A percentile compares a stretch with the other conserved stretches of the same genome.
Evolutionary conservation across 1,140 invertebrate genomes (phyloP).

Genomic region (Listronotus bonariensis): DNA sequence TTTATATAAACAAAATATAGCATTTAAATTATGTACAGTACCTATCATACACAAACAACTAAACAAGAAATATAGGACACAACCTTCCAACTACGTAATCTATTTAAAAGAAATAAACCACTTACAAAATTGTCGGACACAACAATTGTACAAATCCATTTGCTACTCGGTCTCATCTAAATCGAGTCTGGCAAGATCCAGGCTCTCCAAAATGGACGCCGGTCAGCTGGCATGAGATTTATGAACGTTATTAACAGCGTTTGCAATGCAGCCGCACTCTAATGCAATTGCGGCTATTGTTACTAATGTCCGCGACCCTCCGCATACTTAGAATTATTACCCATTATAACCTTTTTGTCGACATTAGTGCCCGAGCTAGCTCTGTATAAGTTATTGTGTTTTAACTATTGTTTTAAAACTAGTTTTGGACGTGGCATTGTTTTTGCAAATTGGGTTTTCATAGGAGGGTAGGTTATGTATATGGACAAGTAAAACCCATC

Average conservation of each 20-base stretch:
- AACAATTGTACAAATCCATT: slow-evolving; percentile 4
- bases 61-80: too few relatives aligned
- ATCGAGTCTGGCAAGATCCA: not conserved
- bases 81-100: too few relatives aligned
- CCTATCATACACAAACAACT: too few relatives aligned
- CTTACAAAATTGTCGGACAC: not conserved
- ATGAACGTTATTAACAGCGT: slow-evolving; percentile 47
- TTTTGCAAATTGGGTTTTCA: slow-evolving; percentile 3
- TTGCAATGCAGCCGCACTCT: slow-evolving; percentile 43
- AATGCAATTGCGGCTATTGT: slow-evolving; percentile 47
- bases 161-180: too few relatives aligned
- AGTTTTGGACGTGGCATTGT: not conserved
- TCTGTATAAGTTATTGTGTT: slow-evolving; percentile 14
- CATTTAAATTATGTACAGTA: too few relatives aligned
- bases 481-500: too few relatives aligned
- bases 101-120: not conserved
- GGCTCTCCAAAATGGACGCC: slow-evolving; percentile 41
- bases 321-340: slow-evolving; percentile 44
- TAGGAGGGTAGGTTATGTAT: too few relatives aligned
- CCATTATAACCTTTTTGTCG: slow-evolving; percentile 26
- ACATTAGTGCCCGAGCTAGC: slow-evolving; percentile 1
- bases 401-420: slow-evolving; percentile 6
- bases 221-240: slow-evolving; percentile 45
- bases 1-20: too few relatives aligned
- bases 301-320: slow-evolving; percentile 44